These are phyloP conservation scores for Channa striata DNA, from an alignment of 2,797 vertebrate genomes.

Conservation along the genomic window DNA sequence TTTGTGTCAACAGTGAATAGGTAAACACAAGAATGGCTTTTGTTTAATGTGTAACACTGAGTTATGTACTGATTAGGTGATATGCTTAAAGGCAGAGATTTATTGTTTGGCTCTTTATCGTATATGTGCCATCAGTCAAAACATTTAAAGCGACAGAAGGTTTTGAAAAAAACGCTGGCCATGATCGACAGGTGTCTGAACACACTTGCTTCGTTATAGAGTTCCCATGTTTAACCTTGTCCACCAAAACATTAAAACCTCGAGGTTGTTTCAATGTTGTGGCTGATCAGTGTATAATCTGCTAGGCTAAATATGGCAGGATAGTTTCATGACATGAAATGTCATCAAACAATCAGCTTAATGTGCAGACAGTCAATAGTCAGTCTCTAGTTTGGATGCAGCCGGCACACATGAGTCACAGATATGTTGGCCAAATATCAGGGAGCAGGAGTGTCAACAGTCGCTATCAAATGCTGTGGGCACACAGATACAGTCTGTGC, in stretches of 20 bases:
- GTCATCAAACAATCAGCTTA: constrained; percentile 24
- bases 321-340: constrained; percentile 5
- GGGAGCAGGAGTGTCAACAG: constrained; percentile 48
- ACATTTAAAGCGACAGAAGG: too few relatives aligned
- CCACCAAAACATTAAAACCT: too few relatives aligned
- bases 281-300: constrained; percentile 15
- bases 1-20: constrained; percentile 63
- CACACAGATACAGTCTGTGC: constrained; percentile 48
- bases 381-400: constrained; percentile 36
- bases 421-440: constrained; percentile 53
- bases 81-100: constrained; percentile 21
- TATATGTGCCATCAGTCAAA: too few relatives aligned
- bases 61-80: constrained; percentile 5
- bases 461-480: constrained; percentile 31
- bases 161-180: too few relatives aligned
- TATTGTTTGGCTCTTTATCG: constrained; percentile 12
- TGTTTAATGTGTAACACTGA: constrained; percentile 55
- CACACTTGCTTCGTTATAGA: too few relatives aligned
- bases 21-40: constrained; percentile 60
- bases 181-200: too few relatives aligned
- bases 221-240: too few relatives aligned
- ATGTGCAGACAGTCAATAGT: constrained; percentile 45
- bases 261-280: too few relatives aligned
- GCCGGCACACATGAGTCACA: constrained; percentile 45
- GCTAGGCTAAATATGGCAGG: constrained; percentile 18